Percentiles rank a stretch among this genome's conserved stretches.
Conservation (phyloP, 2,113 vertebrate species). For the Salminus brasiliensis region DNA sequence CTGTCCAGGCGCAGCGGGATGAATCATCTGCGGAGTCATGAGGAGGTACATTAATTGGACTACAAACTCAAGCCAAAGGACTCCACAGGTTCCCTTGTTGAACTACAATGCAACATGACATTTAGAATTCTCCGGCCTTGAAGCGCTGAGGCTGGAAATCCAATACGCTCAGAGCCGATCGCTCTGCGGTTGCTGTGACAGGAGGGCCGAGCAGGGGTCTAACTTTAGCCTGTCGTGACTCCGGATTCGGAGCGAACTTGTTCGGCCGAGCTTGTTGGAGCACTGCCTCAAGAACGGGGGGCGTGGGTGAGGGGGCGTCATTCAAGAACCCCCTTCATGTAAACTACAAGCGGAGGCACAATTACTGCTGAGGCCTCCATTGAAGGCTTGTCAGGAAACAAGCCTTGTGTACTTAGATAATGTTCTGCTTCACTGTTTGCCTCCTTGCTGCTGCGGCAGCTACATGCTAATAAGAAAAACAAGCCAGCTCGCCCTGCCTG, state of each 20-base stretch:
- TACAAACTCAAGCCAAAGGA: not conserved
- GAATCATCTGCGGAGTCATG: not conserved
- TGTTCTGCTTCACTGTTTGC: not conserved
- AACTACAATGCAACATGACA: conserved; percentile 35
- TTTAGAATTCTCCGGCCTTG: conserved; percentile 29
- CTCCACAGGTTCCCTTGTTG: not conserved
- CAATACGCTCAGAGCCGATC: conserved; percentile 17
- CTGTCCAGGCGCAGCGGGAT: not conserved
- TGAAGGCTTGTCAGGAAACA: conserved; percentile 36
- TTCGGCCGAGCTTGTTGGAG: not conserved
- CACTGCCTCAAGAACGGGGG: not conserved
- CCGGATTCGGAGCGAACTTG: no score
- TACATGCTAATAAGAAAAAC: conserved; percentile 38
- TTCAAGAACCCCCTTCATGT: conserved; percentile 5
- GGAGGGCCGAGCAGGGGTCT: not conserved
- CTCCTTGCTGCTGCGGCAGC: not conserved
- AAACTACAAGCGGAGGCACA: conserved; percentile 20
- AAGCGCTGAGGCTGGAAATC: not conserved
- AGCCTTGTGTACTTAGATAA: conserved; percentile 28
- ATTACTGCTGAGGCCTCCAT: conserved; percentile 7
- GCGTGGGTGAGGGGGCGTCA: conserved; percentile 3
- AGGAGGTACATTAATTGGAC: conserved; percentile 32
- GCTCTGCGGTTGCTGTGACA: not conserved
- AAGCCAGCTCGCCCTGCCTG: not conserved
- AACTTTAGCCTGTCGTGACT: conserved; percentile 13